Base-by-base conservation (phyloP, 2,797 vertebrate species). In the Eulemur albifrons region DNA sequence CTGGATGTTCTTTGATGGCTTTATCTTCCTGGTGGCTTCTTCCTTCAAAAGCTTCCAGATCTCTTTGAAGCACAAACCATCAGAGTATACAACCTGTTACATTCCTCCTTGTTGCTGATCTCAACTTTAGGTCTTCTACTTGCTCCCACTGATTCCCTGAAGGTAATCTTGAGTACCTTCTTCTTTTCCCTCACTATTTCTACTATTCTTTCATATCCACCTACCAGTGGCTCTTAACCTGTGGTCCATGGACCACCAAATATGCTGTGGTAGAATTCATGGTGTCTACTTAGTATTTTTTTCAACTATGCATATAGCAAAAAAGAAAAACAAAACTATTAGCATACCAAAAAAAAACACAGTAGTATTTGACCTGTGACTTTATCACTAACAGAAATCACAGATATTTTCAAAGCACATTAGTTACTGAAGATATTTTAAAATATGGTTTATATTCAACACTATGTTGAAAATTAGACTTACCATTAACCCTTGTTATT, bases 1-100 rank as follows among this genome's bases (percentile, higher is more conserved):
- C 38, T 91, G 30, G 32, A 38, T 87, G 48, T 95, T 88, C 83
- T 98, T 98, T 97, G 96, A 95, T 93, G 83, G 63, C 57, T 97
- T 96, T 94, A 81, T 87, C 96, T 96, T 93, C 76, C 88, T 87
- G 65, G 95, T 95, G 63, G 87, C 59, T 87, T 88, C 84, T 94
- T 93, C 52, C 96, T 95, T 97, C 96, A 97, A 95, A 97, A 63
- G 86, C 82, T 84, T 70, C 48, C 48, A 69, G 88, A 52, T 95
- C 73, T 93, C 97, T 93, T 95, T 93, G 81, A 94, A 92, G 23
- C 52, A 79, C 17, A 30, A n/a, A 59, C 92, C 54, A n/a, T 80
- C 83, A 88, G 63, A 92, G 77, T 45, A 4, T 23, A 61, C 45
- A 83, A 35, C 88, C 72, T 95, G 73, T 82, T 90, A 70, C 40